Evolutionary conservation across 2,888 invertebrate species (phyloP), one percentile per base, ranked within the genome.

Genomic region (Apamea monoglypha): DNA sequence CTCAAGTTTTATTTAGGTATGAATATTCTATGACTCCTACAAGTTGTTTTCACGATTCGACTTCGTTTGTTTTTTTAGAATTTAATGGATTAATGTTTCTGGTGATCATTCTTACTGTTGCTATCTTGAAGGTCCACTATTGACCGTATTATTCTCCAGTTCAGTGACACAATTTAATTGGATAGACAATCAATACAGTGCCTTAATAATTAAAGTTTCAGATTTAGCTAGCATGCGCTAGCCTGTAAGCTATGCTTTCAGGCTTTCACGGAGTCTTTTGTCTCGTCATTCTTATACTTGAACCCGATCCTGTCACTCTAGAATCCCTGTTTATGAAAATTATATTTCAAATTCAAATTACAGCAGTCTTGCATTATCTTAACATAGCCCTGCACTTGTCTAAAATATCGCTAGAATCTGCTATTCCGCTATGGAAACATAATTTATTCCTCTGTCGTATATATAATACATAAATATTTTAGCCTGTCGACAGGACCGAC

Each of bases 21-120:
- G 76, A 84, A 82, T 84, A 82, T 89, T 88, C 76, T 47, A 81
- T 80, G 69, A 85, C 56, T 74, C 66, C 74, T 14, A 70, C 72
- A 75, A 80, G 78, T 80, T 85, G 72, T 77, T 77, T 72, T 56
- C 67, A 69, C n/a, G n/a, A 63, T 63, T 76, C 12, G 25, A 40
- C 25, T 76, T 84, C 61, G 63, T 76, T 86, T 74, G 64, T 68
- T 83, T 68, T 80, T 70, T 50, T 71, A 29, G 32, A 71, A 63
- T 72, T 32, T 44, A 32, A 50, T 70, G 16, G 32, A 32, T 29
- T 50, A 0, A 40, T 47, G 1, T 69, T 61, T 53, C 14, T 67
- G 36, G n/a, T 47, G 25, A 14, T 32, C 36, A 59, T 64, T 56
- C 4, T 29, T 63, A 29, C 32, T 4, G 25, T 73, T 32, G 29